Evolutionary conservation across 1,140 invertebrate genomes (phyloP).

Genomic region (Ceratosolen solmsi): DNA sequence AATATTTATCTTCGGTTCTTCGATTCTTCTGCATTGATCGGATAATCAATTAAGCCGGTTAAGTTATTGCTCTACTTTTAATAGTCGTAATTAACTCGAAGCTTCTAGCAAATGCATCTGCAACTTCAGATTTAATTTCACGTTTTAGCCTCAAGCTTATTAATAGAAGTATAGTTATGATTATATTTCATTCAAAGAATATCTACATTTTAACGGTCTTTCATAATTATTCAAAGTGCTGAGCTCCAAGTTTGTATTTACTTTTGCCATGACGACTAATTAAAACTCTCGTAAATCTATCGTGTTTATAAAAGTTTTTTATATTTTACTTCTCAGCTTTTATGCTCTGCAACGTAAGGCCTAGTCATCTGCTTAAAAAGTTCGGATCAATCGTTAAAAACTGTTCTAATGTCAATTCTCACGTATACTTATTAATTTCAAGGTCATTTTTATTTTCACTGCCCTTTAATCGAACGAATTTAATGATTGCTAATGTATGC

Average conservation of each 20-base stretch:
- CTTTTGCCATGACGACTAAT: neutral
- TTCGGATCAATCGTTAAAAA: neutral
- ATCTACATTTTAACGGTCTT: neutral
- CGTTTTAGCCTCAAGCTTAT: too few species aligned
- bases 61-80: neutral
- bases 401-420: neutral
- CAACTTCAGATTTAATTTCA: too few species aligned
- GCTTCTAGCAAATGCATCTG: too few species aligned
- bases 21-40: neutral
- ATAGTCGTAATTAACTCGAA: too few species aligned
- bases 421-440: neutral
- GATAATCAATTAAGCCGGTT: too few species aligned
- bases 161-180: neutral
- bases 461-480: neutral
- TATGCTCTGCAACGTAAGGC: neutral
- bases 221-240: neutral
- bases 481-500: too few species aligned
- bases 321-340: neutral
- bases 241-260: neutral
- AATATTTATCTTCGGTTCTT: neutral
- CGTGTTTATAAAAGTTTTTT: neutral
- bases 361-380: neutral
- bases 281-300: slow-evolving; percentile 8
- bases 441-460: neutral
- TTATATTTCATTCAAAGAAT: neutral